phyloP scores from a whole-genome alignment of 2,797 vertebrate species.

The Thalassophryne amazonica region DNA sequence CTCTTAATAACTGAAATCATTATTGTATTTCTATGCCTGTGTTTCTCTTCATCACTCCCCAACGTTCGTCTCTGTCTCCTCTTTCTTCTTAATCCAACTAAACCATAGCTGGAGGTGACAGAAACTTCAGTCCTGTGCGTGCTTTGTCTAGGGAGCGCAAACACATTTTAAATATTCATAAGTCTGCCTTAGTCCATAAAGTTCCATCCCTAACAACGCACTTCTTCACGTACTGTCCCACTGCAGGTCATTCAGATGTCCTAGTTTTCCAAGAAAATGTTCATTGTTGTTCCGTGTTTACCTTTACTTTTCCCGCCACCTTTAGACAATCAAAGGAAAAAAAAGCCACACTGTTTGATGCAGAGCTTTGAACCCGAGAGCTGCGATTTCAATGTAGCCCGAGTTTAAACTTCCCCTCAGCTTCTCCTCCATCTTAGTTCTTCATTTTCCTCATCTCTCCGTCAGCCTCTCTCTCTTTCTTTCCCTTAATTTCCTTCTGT shows the following conservation, averaged over 20 bases:
- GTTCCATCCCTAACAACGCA: neutral
- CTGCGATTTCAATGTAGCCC: constrained; percentile 9
- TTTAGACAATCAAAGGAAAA: too few species aligned
- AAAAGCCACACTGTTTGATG: too few species aligned
- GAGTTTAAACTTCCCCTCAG: constrained; percentile 27
- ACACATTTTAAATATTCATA: constrained; percentile 14
- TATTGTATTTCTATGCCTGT: neutral
- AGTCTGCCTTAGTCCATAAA: neutral
- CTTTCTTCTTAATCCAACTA: constrained; percentile 18
- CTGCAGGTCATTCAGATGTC: too few species aligned
- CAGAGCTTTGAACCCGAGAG: neutral
- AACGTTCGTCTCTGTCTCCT: constrained; percentile 3
- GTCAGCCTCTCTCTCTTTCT: constrained; percentile 8
- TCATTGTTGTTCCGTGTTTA: too few species aligned
- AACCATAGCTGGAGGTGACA: constrained; percentile 22
- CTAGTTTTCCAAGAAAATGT: too few species aligned
- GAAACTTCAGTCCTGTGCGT: constrained; percentile 22
- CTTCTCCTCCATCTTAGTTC: constrained; percentile 8
- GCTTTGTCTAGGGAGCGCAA: constrained; percentile 16
- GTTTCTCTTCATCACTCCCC: neutral
- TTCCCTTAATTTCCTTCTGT: neutral
- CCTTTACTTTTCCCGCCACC: too few species aligned
- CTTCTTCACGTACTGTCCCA: neutral
- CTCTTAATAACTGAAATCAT: neutral
- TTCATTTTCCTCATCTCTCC: constrained; percentile 10